Evolutionary conservation across 2,797 vertebrate genomes (phyloP), one percentile per base, ranked within the genome.

Genomic region (Buphagus erythrorhynchus): DNA sequence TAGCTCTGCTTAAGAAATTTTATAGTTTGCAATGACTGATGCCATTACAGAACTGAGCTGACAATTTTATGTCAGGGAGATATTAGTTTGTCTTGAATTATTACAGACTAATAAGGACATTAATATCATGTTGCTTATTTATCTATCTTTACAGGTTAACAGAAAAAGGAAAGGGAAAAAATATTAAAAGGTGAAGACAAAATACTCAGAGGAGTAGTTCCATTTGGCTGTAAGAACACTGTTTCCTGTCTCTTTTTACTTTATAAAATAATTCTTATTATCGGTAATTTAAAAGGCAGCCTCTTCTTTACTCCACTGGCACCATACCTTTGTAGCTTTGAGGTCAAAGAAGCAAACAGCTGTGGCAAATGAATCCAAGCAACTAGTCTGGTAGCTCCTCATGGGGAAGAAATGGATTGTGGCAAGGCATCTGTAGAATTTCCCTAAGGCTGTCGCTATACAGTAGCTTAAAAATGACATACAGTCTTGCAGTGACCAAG

Each of bases 391-490:
- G 51, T 79, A 93, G 45, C 65, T 76, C 66, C 26, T 72, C 77
- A 83, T 85, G 94, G 29, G 69, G 78, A 97, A 97, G 74, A 95
- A 95, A 97, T 94, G 59, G 92, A 87, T 96, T 97, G 89, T 87
- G 87, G 86, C 96, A 97, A 94, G 86, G 65, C 76, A 85, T 93
- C 94, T 96, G 94, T 68, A 95, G 79, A 90, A 89, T 92, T 95
- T 93, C 80, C 89, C 86, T 83, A 46, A 96, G 78, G 89, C 59
- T 69, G 88, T 87, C 21, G 20, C 68, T 90, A 67, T 86, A 75
- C 8, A 31, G 73, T 57, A 88, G 65, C 68, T 85, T 86, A 54
- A 83, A 92, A 82, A 86, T 63, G 43, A 73, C 69, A 52, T 19
- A 48, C 7, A 76, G 66, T 43, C 66, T 73, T 75, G 40, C 73